phyloP scores from a whole-genome alignment of 2,113 vertebrate genomes.

The Channa argus region DNA sequence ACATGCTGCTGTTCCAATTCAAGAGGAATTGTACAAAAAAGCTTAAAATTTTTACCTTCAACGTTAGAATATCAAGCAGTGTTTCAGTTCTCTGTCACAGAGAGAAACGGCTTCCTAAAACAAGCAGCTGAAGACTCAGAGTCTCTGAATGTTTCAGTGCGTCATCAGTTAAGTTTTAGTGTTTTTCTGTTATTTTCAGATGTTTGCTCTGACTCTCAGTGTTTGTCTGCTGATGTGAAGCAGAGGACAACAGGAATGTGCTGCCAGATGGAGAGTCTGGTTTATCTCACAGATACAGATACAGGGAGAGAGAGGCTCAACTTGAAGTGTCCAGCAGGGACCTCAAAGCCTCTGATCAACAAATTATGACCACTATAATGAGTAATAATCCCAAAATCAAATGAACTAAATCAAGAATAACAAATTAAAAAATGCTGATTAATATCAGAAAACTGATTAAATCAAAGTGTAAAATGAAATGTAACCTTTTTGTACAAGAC shows the following conservation, averaged over 20 bases:
- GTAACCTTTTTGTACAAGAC: too few species aligned
- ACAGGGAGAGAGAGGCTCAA: neutral
- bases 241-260: conserved; percentile 63
- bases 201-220: conserved; percentile 60
- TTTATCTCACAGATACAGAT: conserved; percentile 58
- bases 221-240: conserved; percentile 67
- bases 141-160: neutral
- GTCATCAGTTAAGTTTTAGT: conserved; percentile 24
- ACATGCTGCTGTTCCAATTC: too few species aligned
- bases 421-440: too few species aligned
- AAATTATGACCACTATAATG: too few species aligned
- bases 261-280: conserved; percentile 65
- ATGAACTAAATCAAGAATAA: neutral
- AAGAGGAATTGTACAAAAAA: too few species aligned
- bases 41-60: too few species aligned
- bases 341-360: neutral
- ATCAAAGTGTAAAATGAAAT: neutral
- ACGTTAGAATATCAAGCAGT: too few species aligned
- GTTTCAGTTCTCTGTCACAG: too few species aligned
- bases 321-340: neutral
- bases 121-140: too few species aligned
- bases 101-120: too few species aligned
- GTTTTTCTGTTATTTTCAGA: conserved; percentile 48
- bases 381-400: neutral
- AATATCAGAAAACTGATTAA: too few species aligned